phyloP scores from a whole-genome alignment of 2,888 invertebrate species.

The Xanthorhoe designata region DNA sequence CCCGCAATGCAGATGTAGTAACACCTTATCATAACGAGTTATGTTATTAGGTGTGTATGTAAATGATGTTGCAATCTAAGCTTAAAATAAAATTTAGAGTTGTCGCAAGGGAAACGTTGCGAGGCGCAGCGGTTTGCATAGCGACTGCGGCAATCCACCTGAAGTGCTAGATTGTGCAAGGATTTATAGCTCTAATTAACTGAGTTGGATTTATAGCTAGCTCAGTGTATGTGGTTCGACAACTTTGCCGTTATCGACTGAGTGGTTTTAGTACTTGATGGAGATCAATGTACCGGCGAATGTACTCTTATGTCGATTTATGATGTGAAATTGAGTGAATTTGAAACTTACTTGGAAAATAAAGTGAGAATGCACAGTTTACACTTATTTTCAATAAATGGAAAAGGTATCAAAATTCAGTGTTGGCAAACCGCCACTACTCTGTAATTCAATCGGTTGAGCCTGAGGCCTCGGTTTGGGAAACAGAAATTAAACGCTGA shows the following conservation, averaged over 20 bases:
- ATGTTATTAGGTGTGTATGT: conserved; percentile 39
- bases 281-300: conserved; percentile 31
- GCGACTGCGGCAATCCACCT: conserved; percentile 54
- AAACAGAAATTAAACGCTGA: too few relatives aligned
- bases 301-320: background rate
- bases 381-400: background rate
- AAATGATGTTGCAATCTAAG: conserved; percentile 37
- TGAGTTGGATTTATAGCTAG: conserved; percentile 54
- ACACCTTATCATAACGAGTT: conserved; percentile 36
- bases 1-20: conserved; percentile 43
- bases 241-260: conserved; percentile 51
- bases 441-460: conserved; percentile 67
- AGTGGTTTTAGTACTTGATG: conserved; percentile 37
- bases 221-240: conserved; percentile 48
- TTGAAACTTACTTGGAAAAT: conserved; percentile 12
- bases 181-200: conserved; percentile 62
- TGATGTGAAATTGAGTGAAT: background rate
- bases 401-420: background rate
- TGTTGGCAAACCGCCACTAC: conserved; percentile 61
- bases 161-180: conserved; percentile 45
- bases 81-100: conserved; percentile 36
- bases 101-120: conserved; percentile 40
- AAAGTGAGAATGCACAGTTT: conserved; percentile 19
- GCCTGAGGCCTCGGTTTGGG: conserved; percentile 45
- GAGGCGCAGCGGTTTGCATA: conserved; percentile 39